Evolutionary conservation across 2,888 invertebrate genomes (phyloP).

Genomic region (Drosophila sordidapex): DNA sequence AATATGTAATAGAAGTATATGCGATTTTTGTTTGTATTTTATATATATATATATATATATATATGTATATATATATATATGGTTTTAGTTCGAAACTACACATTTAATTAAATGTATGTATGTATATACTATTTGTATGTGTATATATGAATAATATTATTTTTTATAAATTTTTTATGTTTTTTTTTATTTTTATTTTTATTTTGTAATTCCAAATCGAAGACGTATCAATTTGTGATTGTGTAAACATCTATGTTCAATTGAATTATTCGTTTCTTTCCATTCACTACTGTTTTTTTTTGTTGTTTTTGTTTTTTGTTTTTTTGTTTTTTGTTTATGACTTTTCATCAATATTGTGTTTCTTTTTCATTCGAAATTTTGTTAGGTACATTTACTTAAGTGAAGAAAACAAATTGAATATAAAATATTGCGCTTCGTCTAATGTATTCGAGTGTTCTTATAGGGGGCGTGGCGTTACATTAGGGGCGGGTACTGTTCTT

Average conservation of each 20-base stretch:
- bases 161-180: slow-evolving; percentile 30
- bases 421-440: slow-evolving; percentile 43
- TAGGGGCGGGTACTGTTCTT: slow-evolving; percentile 18
- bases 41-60: background rate
- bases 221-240: slow-evolving; percentile 59
- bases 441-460: slow-evolving; percentile 24
- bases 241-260: slow-evolving; percentile 26
- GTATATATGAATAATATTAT: slow-evolving; percentile 43
- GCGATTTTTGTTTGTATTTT: slow-evolving; percentile 29
- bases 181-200: background rate
- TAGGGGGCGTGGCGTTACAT: slow-evolving; percentile 30
- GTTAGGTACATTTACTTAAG: slow-evolving; percentile 70
- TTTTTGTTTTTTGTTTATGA: slow-evolving; percentile 11
- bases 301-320: slow-evolving; percentile 5
- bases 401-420: slow-evolving; percentile 25
- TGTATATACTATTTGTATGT: slow-evolving; percentile 43
- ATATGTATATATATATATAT: slow-evolving; percentile 19
- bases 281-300: background rate
- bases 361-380: slow-evolving; percentile 33
- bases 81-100: slow-evolving; percentile 63
- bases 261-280: slow-evolving; percentile 5
- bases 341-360: slow-evolving; percentile 14
- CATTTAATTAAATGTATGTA: slow-evolving; percentile 57
- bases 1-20: slow-evolving; percentile 50
- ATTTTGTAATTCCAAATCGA: slow-evolving; percentile 40